Evolutionary conservation across 2,888 invertebrate species (phyloP).

Genomic region (Koerneria pararmatus): DNA sequence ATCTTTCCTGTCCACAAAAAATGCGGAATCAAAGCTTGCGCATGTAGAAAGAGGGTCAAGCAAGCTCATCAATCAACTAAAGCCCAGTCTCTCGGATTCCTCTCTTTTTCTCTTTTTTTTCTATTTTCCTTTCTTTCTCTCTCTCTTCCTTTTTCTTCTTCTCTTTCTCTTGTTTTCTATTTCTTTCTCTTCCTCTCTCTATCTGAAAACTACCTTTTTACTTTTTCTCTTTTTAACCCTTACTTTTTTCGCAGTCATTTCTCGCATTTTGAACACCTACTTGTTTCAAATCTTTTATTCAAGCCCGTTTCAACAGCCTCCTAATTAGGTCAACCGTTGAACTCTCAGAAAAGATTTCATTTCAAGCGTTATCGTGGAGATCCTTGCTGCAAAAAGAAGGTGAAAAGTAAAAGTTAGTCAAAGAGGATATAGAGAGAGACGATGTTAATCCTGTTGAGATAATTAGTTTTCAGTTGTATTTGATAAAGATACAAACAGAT

Average conservation of each 20-base stretch:
- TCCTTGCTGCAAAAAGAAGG: too few relatives aligned
- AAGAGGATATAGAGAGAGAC: too few relatives aligned
- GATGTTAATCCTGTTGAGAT: too few relatives aligned
- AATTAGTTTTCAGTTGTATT: too few relatives aligned
- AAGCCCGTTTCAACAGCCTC: neutral
- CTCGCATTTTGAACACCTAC: neutral
- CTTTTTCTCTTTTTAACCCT: neutral
- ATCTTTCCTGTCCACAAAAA: too few relatives aligned
- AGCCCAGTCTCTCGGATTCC: neutral
- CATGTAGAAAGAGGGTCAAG: too few relatives aligned
- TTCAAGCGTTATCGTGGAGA: too few relatives aligned
- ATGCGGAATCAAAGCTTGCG: too few relatives aligned
- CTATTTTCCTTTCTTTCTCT: neutral
- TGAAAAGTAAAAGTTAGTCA: too few relatives aligned
- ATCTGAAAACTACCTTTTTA: neutral
- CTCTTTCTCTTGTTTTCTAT: conserved; percentile 12
- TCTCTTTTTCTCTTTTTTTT: neutral
- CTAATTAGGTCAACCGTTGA: neutral
- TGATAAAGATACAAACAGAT: too few relatives aligned
- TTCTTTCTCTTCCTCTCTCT: too few relatives aligned
- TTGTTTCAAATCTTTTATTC: neutral
- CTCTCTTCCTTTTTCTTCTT: conserved; percentile 9
- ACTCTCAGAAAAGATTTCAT: too few relatives aligned
- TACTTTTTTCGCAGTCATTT: neutral
- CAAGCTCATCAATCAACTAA: neutral